These are phyloP conservation scores for Drosophila pectinifera DNA, from an alignment of 1,140 invertebrate species.

Conservation along the genomic window DNA sequence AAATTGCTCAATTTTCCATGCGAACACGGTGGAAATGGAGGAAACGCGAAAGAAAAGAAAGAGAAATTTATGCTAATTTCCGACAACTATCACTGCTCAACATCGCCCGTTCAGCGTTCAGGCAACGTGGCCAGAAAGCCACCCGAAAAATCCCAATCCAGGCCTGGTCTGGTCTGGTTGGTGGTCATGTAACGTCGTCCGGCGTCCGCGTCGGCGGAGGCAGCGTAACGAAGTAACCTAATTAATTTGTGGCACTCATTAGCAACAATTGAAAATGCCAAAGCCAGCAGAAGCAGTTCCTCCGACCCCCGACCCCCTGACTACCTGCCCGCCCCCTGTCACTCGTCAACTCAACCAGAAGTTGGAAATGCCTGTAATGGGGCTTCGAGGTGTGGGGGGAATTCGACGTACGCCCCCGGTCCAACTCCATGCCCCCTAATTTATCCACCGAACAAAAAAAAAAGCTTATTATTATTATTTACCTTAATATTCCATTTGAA, in stretches of 20 bases:
- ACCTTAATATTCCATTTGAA: background rate
- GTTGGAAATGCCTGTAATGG: conserved; percentile 61
- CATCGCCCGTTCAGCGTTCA: conserved; percentile 31
- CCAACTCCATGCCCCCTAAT: background rate
- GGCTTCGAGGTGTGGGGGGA: conserved; percentile 29
- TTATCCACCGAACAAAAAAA: conserved; percentile 7
- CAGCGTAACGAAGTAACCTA: conserved; percentile 82
- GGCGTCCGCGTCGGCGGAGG: conserved; percentile 27
- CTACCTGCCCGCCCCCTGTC: conserved; percentile 6
- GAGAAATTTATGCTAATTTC: conserved; percentile 81
- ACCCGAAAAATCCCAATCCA: conserved; percentile 29
- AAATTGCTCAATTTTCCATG: conserved; percentile 83
- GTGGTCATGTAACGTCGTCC: conserved; percentile 40
- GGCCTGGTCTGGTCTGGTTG: conserved; percentile 5
- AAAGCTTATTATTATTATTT: background rate
- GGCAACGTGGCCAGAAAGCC: conserved; percentile 4
- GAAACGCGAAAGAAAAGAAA: conserved; percentile 42
- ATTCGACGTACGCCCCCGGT: conserved; percentile 2
- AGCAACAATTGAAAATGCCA: conserved; percentile 81
- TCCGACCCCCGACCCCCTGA: conserved; percentile 4
- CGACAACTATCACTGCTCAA: conserved; percentile 72
- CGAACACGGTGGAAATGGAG: conserved; percentile 41
- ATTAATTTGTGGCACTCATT: conserved; percentile 84
- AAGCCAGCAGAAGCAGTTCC: conserved; percentile 46
- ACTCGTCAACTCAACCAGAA: conserved; percentile 57